Evolutionary conservation across 1,140 invertebrate genomes (phyloP).

Genomic region (Cydia fagiglandana): DNA sequence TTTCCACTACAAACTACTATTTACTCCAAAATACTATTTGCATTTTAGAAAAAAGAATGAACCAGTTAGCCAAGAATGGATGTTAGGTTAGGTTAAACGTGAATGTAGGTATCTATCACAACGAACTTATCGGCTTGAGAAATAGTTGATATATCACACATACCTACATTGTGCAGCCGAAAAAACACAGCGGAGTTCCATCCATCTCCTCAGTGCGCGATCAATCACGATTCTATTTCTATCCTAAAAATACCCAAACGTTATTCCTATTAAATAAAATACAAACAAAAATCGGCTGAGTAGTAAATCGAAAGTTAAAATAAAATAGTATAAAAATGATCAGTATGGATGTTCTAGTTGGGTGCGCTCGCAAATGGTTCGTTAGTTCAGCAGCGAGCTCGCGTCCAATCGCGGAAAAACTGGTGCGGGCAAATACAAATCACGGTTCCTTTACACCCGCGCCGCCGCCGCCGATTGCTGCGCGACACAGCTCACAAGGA

Average conservation of each 20-base stretch:
- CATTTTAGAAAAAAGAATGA: not conserved
- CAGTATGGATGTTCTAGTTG: conserved; percentile 58
- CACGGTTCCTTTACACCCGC: conserved; percentile 47
- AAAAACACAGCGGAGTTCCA: not conserved
- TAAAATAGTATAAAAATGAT: conserved; percentile 46
- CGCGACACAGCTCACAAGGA: conserved; percentile 7
- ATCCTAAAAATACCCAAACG: not conserved
- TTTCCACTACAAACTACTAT: not conserved
- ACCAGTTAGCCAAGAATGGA: not conserved
- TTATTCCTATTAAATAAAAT: conserved; percentile 3
- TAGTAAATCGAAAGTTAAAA: conserved; percentile 34
- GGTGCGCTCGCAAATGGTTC: conserved; percentile 59
- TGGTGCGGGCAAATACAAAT: conserved; percentile 66
- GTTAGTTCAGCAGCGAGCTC: conserved; percentile 60
- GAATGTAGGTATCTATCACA: not conserved
- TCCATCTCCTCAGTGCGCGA: conserved; percentile 1
- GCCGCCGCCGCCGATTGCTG: not conserved
- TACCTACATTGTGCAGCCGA: conserved; percentile 6
- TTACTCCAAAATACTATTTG: not conserved
- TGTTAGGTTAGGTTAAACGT: too few relatives aligned
- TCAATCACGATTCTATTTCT: conserved; percentile 4
- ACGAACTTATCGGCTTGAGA: not conserved
- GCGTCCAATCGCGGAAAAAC: conserved; percentile 62
- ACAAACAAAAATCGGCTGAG: not conserved
- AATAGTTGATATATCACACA: not conserved